Conservation (phyloP, 1,140 invertebrate species). For the Heterodera schachtii region DNA sequence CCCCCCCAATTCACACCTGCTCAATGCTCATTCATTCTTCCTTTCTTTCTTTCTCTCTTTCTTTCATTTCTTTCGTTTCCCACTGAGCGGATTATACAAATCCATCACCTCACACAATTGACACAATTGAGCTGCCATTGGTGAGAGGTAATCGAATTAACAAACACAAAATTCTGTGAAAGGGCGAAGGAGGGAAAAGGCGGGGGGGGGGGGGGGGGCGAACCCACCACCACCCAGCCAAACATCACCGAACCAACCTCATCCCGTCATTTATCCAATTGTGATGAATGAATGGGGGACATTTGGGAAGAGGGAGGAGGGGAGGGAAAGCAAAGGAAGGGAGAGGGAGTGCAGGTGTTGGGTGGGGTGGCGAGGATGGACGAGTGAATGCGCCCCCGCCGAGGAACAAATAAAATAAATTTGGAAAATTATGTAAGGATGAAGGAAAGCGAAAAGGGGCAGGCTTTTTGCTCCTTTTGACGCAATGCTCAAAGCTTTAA, state of each 20-base stretch:
- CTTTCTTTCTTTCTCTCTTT: neutral
- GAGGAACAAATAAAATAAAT: neutral
- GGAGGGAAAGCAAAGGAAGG: no score
- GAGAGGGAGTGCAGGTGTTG: no score
- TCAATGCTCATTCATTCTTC: no score
- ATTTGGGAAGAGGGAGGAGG: no score
- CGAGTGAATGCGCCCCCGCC: no score
- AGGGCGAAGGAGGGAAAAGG: neutral
- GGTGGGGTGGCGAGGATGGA: no score
- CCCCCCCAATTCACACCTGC: neutral
- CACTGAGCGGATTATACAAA: slow-evolving; percentile 2
- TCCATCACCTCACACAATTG: neutral
- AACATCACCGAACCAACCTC: neutral
- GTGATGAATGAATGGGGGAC: neutral
- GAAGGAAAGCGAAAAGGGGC: neutral
- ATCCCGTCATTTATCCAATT: slow-evolving; percentile 1
- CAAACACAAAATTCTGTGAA: slow-evolving; percentile 1
- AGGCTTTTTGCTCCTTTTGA: neutral
- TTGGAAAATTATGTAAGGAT: neutral
- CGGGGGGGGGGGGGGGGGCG: no score
- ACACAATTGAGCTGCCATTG: neutral
- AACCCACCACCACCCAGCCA: neutral
- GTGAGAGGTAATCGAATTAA: neutral
- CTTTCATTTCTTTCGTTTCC: neutral
- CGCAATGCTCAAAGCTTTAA: no score